These are phyloP conservation scores for Clusia tigrina DNA, from an alignment of 2,888 invertebrate species.

Conservation along the genomic window DNA sequence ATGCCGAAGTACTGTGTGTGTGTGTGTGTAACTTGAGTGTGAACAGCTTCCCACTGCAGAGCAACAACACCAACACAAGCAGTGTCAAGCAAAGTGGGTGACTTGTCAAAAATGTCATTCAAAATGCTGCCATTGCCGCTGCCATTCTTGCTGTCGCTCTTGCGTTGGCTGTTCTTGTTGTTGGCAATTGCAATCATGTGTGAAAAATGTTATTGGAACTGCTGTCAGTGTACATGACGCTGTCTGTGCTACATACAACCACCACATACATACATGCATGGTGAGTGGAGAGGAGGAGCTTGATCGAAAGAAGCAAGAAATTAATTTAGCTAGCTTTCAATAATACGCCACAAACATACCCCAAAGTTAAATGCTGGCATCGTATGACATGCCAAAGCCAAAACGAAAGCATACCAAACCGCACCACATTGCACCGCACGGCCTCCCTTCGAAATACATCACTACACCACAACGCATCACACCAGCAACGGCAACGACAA, in stretches of 20 bases:
- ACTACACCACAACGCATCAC: not conserved
- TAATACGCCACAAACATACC: slow-evolving; percentile 62
- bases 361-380: slow-evolving; percentile 29
- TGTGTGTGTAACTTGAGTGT: not conserved
- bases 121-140: slow-evolving; percentile 24
- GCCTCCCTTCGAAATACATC: not conserved
- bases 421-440: not conserved
- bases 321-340: slow-evolving; percentile 64
- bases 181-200: slow-evolving; percentile 44
- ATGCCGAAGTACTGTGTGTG: not conserved
- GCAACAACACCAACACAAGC: slow-evolving; percentile 10
- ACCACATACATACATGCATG: slow-evolving; percentile 11
- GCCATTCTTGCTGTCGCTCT: slow-evolving; percentile 9
- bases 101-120: slow-evolving; percentile 45
- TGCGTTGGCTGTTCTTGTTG: slow-evolving; percentile 26
- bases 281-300: not conserved
- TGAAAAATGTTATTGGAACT: slow-evolving; percentile 43
- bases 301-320: slow-evolving; percentile 48
- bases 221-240: slow-evolving; percentile 26
- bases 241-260: slow-evolving; percentile 17
- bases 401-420: not conserved
- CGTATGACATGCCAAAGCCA: not conserved
- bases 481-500: not conserved
- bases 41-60: not conserved
- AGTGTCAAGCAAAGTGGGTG: slow-evolving; percentile 41